Percentiles rank a stretch among this genome's conserved stretches.
phyloP scores from a whole-genome alignment of 2,888 invertebrate genomes.

The Ptilodon capucinus region DNA sequence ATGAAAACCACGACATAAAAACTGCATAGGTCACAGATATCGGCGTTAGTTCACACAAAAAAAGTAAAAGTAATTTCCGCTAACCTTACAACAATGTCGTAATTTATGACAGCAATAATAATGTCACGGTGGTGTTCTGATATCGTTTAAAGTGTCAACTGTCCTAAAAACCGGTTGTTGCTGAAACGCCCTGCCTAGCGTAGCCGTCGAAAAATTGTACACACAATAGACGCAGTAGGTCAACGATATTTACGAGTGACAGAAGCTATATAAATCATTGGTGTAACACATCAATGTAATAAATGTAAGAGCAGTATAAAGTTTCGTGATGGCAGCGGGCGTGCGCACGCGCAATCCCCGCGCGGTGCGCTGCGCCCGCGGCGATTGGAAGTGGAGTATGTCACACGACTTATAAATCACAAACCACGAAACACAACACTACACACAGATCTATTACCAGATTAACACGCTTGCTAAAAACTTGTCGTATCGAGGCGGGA shows the following conservation, averaged over 20 bases:
- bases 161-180: constrained; percentile 47
- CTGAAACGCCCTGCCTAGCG: constrained; percentile 40
- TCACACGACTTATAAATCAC: constrained; percentile 69
- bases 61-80: constrained; percentile 40
- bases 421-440: constrained; percentile 36
- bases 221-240: constrained; percentile 55
- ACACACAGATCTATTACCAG: constrained; percentile 3
- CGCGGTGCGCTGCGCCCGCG: constrained; percentile 31
- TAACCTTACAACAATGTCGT: constrained; percentile 37
- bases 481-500: constrained; percentile 25
- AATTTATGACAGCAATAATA: constrained; percentile 43
- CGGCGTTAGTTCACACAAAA: constrained; percentile 16
- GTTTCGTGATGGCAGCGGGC: constrained; percentile 54
- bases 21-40: constrained; percentile 37
- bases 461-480: not conserved
- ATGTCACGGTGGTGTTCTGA: constrained; percentile 34
- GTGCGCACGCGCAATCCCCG: constrained; percentile 37
- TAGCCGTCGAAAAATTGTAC: constrained; percentile 33
- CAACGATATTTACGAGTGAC: constrained; percentile 58
- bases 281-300: constrained; percentile 62
- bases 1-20: constrained; percentile 24
- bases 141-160: constrained; percentile 41
- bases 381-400: constrained; percentile 66
- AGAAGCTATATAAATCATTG: constrained; percentile 66
- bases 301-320: constrained; percentile 55